phyloP scores from a whole-genome alignment of 2,113 vertebrate species.

The Tyrannus savana region DNA sequence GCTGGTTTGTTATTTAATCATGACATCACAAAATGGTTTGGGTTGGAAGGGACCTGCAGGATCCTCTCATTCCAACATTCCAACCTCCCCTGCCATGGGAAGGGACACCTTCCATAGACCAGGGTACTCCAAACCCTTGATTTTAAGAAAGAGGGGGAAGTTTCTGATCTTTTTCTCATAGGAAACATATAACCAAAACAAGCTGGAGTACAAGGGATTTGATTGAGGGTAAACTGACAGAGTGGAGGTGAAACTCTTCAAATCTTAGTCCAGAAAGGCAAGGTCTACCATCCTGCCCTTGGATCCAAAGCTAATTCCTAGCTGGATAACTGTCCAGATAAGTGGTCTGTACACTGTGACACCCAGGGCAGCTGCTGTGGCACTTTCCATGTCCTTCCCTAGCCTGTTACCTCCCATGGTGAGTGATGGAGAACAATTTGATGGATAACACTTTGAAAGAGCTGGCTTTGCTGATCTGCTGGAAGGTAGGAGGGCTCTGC shows the following conservation, averaged over 20 bases:
- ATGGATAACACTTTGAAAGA: background rate
- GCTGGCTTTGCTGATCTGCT: background rate
- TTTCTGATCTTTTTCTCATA: background rate
- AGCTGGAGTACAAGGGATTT: background rate
- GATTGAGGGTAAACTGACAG: background rate
- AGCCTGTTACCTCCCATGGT: background rate
- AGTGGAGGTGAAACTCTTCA: background rate
- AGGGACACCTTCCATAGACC: background rate
- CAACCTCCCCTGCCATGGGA: fast-evolving
- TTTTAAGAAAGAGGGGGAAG: background rate
- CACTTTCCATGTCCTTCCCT: background rate
- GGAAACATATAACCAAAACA: background rate
- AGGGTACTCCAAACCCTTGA: background rate
- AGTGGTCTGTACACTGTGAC: background rate
- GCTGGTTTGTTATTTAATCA: background rate
- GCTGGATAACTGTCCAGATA: fast-evolving
- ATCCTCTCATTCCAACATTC: background rate
- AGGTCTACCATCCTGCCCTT: background rate
- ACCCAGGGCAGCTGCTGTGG: background rate
- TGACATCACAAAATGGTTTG: background rate
- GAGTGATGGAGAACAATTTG: background rate
- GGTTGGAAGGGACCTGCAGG: background rate
- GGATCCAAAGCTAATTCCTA: background rate
- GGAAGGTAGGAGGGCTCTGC: no score
- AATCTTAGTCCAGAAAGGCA: background rate